Base-by-base conservation (phyloP, 2,797 vertebrate species). In the Petrocephalus sullivani region DNA sequence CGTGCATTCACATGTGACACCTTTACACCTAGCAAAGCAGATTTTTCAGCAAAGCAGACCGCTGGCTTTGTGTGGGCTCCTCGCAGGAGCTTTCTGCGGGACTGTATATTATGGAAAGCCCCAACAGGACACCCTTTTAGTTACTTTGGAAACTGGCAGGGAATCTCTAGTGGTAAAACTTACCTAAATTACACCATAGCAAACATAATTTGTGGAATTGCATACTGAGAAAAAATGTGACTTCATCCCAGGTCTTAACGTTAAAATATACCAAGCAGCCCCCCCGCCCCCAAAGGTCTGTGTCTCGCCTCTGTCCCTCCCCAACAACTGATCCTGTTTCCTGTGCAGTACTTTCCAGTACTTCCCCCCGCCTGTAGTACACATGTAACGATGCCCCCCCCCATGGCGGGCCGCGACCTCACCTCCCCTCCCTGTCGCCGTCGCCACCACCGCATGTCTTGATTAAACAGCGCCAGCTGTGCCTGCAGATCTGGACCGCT, bases 391-490 rank as follows among this genome's bases (percentile, higher is more conserved):
- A 88, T 83, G 54, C 75, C 12, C n/a, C 33, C 14, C 51, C 78
- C 75, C 7, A 37, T 85, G 12, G 78, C 9, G 41, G 41, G 19
- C 78, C 41, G 6, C 37, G 33, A 19, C 28, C 7, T 88, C 56
- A 87, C 56, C 90, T 23, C n/a, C 49, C 87, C 64, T 86, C 51
- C 46, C 58, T 23, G 61, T 14, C 10, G 61, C 28, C 61, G 23
- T 67, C 33, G n/a, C 58, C 64, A 37, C 64, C 58, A 21, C 56
- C 49, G 87, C 75, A 85, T 88, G 88, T 88, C 90, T n/a, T 90
- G 90, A 92, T 91, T 89, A 0, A 78, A 91, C 92, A 87, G 87
- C 85, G 75, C 87, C 53, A 57, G 83, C 71, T 85, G 86, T 51
- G 71, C 37, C 87, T 61, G 75, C n/a, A 56, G 81, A 49, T 67